phyloP scores from a whole-genome alignment of 2,797 vertebrate species.

The Mareca strepera region DNA sequence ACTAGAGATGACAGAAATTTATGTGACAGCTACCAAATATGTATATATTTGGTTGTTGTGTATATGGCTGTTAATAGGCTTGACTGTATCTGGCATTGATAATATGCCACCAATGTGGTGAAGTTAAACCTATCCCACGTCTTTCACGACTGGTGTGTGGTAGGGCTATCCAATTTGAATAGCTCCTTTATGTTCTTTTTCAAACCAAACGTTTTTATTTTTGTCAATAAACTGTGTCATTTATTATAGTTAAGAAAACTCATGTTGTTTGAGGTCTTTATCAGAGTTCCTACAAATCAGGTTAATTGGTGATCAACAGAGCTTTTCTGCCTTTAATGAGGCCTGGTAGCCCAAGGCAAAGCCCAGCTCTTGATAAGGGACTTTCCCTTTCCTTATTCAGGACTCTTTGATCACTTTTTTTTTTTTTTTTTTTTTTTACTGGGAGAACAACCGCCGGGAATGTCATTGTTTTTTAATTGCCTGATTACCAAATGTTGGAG shows the following conservation, averaged over 20 bases:
- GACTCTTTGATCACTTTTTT: conserved; percentile 93
- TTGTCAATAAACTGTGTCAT: conserved; percentile 86
- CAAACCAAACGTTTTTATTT: conserved; percentile 83
- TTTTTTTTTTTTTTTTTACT: conserved; percentile 62
- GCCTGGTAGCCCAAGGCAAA: conserved; percentile 90
- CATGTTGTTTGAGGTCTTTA: conserved; percentile 87
- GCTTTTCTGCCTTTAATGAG: conserved; percentile 95
- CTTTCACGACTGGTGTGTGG: conserved; percentile 65
- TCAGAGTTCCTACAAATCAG: conserved; percentile 95
- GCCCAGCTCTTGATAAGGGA: conserved; percentile 86
- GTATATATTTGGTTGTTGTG: conserved; percentile 44
- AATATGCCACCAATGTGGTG: conserved; percentile 55
- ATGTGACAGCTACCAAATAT: conserved; percentile 52
- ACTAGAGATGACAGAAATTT: conserved; percentile 37
- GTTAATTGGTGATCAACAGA: conserved; percentile 99
- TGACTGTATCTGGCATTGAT: conserved; percentile 23
- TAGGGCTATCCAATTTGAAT: conserved; percentile 75
- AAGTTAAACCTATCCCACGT: conserved; percentile 53
- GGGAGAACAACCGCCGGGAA: conserved; percentile 86
- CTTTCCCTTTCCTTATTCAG: conserved; percentile 87
- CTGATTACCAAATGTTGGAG: conserved; percentile 94
- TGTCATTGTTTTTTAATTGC: conserved; percentile 99
- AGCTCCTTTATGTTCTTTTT: conserved; percentile 80
- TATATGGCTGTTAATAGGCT: conserved; percentile 20
- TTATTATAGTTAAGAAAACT: conserved; percentile 84